Evolutionary conservation across 1,140 invertebrate genomes (phyloP).

Genomic region (Periplaneta americana): DNA sequence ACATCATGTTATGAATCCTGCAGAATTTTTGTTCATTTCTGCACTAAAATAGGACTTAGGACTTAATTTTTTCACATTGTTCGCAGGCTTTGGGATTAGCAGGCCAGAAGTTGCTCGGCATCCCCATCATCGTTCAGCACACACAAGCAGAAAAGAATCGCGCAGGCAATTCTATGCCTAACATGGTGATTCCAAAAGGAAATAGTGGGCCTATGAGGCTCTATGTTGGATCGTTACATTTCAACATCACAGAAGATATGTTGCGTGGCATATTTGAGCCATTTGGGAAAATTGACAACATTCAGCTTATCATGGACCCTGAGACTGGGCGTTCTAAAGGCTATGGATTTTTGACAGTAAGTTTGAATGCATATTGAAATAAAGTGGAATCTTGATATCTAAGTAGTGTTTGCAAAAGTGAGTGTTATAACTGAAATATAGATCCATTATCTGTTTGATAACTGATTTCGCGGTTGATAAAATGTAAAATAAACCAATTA

Average conservation of each 20-base stretch:
- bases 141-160: slow-evolving; percentile 99
- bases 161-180: slow-evolving; percentile 78
- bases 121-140: slow-evolving; percentile 97
- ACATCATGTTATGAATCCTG: not conserved
- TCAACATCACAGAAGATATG: slow-evolving; percentile 99
- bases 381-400: too few species aligned
- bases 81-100: slow-evolving; percentile 89
- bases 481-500: too few species aligned
- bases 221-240: slow-evolving; percentile 97
- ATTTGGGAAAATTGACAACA: slow-evolving; percentile 97
- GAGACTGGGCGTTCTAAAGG: slow-evolving; percentile 94
- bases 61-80: too few species aligned
- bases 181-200: slow-evolving; percentile 67
- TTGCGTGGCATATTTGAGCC: slow-evolving; percentile 97
- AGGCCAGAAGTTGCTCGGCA: slow-evolving; percentile 92
- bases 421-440: too few species aligned
- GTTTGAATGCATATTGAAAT: too few species aligned
- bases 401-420: too few species aligned
- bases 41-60: not conserved
- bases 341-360: slow-evolving; percentile 95
- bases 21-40: not conserved
- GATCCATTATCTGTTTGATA: too few species aligned
- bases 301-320: slow-evolving; percentile 92
- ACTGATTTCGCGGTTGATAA: too few species aligned
- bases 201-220: slow-evolving; percentile 90